Conservation (phyloP, 2,797 vertebrate species). For the Chrosomus eos region DNA sequence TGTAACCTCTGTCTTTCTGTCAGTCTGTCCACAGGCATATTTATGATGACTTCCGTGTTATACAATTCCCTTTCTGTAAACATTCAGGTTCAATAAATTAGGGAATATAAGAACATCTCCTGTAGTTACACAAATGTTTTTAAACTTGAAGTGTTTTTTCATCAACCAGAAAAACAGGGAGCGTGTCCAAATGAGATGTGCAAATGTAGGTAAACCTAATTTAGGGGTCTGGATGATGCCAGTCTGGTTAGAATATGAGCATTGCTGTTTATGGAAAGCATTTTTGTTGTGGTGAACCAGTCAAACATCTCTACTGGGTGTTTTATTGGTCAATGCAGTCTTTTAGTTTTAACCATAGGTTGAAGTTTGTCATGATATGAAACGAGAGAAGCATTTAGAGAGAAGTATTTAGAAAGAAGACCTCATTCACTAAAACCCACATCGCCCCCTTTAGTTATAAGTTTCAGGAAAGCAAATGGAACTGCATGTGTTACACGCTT, state of each 20-base stretch:
- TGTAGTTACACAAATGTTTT: constrained; percentile 53
- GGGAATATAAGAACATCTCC: constrained; percentile 47
- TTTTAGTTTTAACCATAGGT: neutral
- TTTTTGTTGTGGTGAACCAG: neutral
- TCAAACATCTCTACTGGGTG: neutral
- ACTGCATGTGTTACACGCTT: neutral
- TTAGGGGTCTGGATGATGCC: neutral
- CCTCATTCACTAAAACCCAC: neutral
- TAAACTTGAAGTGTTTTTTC: constrained; percentile 32
- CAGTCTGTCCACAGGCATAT: constrained; percentile 45
- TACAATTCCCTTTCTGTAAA: constrained; percentile 45
- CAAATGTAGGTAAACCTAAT: constrained; percentile 24
- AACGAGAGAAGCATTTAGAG: neutral
- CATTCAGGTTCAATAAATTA: constrained; percentile 49
- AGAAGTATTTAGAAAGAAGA: constrained; percentile 4
- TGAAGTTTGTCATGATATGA: neutral
- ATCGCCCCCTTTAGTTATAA: neutral
- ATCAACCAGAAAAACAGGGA: constrained; percentile 26
- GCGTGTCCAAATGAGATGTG: constrained; percentile 32
- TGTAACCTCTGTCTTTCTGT: constrained; percentile 39
- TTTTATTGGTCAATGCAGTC: neutral
- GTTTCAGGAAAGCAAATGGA: neutral
- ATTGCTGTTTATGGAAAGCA: neutral
- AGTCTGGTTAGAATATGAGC: neutral
- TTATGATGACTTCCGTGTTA: constrained; percentile 49